phyloP scores from a whole-genome alignment of 30 jellyfish, hydroid and myxozoan genomes.

The Pseudorhiza aurosa region DNA sequence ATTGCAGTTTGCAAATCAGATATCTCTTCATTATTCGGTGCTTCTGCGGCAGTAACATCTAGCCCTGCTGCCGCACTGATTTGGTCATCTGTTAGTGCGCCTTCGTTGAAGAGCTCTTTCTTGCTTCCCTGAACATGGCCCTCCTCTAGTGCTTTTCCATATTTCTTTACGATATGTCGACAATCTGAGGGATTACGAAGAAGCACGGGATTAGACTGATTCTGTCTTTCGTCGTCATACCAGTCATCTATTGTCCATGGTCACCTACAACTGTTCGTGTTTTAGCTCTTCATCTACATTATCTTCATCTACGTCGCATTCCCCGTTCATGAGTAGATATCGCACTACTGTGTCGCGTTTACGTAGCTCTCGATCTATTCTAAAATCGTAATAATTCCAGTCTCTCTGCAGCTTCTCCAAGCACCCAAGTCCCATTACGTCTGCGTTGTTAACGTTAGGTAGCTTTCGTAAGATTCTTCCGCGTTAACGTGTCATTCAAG shows the following conservation, averaged over 20 bases:
- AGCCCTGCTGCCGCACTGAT: constrained; percentile 9
- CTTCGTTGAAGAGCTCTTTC: constrained; percentile 6
- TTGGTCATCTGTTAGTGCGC: background rate
- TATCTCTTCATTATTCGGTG: constrained; percentile 18
- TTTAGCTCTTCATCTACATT: background rate
- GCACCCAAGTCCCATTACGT: too few species aligned
- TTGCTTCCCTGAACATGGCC: constrained; percentile 14
- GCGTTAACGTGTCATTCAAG: too few species aligned
- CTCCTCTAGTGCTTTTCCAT: background rate
- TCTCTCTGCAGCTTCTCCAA: too few species aligned
- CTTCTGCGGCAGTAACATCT: background rate
- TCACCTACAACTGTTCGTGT: background rate
- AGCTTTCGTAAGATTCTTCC: too few species aligned
- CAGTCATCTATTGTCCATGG: background rate
- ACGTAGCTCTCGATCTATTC: too few species aligned
- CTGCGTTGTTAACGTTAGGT: too few species aligned
- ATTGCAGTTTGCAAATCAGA: constrained; percentile 42
- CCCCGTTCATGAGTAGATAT: background rate
- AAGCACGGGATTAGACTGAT: background rate
- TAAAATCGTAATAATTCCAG: too few species aligned
- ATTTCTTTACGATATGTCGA: constrained; percentile 24
- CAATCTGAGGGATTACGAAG: constrained; percentile 22
- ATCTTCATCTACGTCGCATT: background rate
- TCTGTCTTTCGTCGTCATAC: background rate
- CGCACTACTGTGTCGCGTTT: too few species aligned